Conservation (phyloP, 2,797 vertebrate genomes). For the Leptatherina wallacei region DNA sequence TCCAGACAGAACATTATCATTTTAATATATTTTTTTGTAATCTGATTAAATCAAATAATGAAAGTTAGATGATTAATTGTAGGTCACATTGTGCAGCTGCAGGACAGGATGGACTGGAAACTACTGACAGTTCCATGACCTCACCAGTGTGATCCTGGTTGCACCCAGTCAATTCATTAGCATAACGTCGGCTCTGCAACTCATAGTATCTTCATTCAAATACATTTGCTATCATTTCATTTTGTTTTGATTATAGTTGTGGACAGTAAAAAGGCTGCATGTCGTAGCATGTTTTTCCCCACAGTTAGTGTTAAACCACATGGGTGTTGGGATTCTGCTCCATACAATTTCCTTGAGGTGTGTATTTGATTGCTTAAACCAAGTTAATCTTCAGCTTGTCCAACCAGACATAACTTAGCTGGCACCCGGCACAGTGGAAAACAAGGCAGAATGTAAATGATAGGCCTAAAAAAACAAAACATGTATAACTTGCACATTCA, state of each 20-base stretch:
- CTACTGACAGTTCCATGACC: neutral
- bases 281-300: conserved; percentile 5
- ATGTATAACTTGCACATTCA: neutral
- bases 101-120: neutral
- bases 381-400: neutral
- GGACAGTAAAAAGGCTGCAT: neutral
- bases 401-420: neutral
- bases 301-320: neutral
- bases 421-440: neutral
- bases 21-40: neutral
- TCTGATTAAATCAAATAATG: neutral
- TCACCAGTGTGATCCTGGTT: neutral
- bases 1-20: neutral
- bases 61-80: neutral
- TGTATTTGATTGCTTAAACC: conserved; percentile 11
- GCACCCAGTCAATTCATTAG: conserved; percentile 5
- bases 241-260: neutral
- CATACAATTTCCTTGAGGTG: neutral
- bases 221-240: neutral
- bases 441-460: conserved; percentile 2
- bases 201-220: neutral
- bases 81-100: conserved; percentile 3
- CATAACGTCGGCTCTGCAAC: neutral
- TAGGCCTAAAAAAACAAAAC: neutral
- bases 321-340: conserved; percentile 9